Evolutionary conservation across 2,797 vertebrate species (phyloP).

Genomic region (Cuniculus paca): DNA sequence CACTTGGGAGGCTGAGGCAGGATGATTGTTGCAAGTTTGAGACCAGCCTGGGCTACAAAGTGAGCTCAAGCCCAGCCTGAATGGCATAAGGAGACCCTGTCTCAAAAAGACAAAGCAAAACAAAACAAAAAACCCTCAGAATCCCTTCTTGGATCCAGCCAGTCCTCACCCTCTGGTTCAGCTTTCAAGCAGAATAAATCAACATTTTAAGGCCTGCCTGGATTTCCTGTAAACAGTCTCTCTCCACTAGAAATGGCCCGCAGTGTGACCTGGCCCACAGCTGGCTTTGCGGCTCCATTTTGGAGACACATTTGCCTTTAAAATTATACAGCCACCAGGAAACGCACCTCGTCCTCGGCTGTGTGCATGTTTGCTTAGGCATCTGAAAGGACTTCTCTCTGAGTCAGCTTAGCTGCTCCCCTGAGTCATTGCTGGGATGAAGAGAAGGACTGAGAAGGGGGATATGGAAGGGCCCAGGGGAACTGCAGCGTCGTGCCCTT

Average conservation of each 20-base stretch:
- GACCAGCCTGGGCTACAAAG: too few species aligned
- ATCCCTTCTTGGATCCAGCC: slow-evolving; percentile 76
- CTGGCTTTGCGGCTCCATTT: slow-evolving; percentile 18
- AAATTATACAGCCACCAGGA: slow-evolving; percentile 60
- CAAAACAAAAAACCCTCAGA: background rate
- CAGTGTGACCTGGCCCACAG: slow-evolving; percentile 42
- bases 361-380: slow-evolving; percentile 59
- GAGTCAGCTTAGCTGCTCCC: slow-evolving; percentile 72
- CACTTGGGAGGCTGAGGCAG: too few species aligned
- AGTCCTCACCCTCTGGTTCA: slow-evolving; percentile 83
- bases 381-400: slow-evolving; percentile 66
- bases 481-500: rapidly evolving
- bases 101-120: too few species aligned
- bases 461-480: background rate
- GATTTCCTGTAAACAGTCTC: slow-evolving; percentile 85
- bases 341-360: slow-evolving; percentile 55
- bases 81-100: too few species aligned
- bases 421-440: slow-evolving; percentile 60
- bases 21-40: too few species aligned
- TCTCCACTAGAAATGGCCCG: slow-evolving; percentile 50
- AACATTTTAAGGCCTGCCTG: slow-evolving; percentile 86
- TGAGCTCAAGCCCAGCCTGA: too few species aligned
- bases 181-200: slow-evolving; percentile 86
- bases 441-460: background rate
- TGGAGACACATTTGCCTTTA: slow-evolving; percentile 73